phyloP scores from a whole-genome alignment of 64 coral and sea anemone genomes.

The Montipora efflorescens region DNA sequence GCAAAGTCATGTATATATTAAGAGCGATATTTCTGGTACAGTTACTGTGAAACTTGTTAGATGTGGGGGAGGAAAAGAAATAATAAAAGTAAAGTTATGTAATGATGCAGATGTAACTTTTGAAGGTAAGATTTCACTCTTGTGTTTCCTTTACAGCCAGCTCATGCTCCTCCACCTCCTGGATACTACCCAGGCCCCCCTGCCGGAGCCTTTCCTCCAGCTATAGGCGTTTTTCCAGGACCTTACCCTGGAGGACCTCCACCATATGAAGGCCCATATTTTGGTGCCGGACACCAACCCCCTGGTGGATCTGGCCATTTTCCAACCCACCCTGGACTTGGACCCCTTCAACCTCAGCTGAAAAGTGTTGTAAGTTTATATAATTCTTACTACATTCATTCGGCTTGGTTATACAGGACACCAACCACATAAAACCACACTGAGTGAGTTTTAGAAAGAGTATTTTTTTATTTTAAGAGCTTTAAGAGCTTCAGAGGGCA shows the following conservation, averaged over 20 bases:
- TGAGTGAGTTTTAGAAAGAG: no score
- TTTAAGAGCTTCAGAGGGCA: no score
- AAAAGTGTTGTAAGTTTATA: slow-evolving; percentile 25
- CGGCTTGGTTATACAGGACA: no score
- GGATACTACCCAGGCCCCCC: not conserved
- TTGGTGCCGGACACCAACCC: not conserved
- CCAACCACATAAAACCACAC: no score
- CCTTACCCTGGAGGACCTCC: not conserved
- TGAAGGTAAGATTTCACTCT: not conserved
- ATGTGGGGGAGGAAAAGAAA: no score
- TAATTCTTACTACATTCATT: no score
- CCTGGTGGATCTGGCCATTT: not conserved
- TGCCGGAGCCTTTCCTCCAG: slow-evolving; percentile 15
- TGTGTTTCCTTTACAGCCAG: not conserved
- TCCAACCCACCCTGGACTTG: slow-evolving; percentile 31
- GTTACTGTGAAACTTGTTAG: no score
- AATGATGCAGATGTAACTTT: not conserved
- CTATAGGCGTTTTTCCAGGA: not conserved
- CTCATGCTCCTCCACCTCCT: not conserved
- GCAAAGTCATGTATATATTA: no score
- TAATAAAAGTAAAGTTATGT: no score
- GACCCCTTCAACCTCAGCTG: slow-evolving; percentile 4
- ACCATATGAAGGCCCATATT: not conserved
- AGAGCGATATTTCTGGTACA: no score
- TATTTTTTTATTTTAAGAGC: no score